phyloP scores from a whole-genome alignment of 2,888 invertebrate genomes.

The Ditula angustiorana region DNA sequence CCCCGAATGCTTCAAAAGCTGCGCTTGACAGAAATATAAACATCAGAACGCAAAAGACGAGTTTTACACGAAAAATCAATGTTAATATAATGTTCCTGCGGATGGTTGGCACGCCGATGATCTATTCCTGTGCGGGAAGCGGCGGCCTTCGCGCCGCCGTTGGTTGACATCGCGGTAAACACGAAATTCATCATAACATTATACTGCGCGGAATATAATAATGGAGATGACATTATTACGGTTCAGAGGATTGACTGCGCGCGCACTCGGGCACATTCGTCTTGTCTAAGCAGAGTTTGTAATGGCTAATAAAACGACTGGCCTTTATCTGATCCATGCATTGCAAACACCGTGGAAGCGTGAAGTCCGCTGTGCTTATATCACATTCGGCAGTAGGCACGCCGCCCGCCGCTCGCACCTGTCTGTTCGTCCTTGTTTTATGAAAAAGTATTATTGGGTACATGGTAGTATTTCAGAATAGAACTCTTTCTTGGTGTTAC shows the following conservation, averaged over 20 bases:
- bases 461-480: no score
- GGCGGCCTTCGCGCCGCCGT: constrained; percentile 53
- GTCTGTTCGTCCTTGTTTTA: no score
- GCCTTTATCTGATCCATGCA: not conserved
- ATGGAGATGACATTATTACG: constrained; percentile 9
- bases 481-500: no score
- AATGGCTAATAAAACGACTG: not conserved
- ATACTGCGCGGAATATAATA: constrained; percentile 21
- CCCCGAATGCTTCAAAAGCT: not conserved
- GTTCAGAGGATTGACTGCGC: not conserved
- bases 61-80: constrained; percentile 23
- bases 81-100: constrained; percentile 19
- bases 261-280: not conserved
- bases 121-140: constrained; percentile 65
- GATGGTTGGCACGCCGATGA: constrained; percentile 31
- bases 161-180: constrained; percentile 49
- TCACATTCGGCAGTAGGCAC: no score
- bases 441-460: no score
- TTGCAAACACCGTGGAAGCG: not conserved
- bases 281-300: not conserved
- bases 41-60: constrained; percentile 1
- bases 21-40: not conserved
- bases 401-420: no score
- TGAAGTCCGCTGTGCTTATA: no score
- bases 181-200: constrained; percentile 50